A percentile compares a stretch with the other conserved stretches of the same genome.
Conservation (phyloP, 2,888 invertebrate species). For the Epirrhoe tristata region DNA sequence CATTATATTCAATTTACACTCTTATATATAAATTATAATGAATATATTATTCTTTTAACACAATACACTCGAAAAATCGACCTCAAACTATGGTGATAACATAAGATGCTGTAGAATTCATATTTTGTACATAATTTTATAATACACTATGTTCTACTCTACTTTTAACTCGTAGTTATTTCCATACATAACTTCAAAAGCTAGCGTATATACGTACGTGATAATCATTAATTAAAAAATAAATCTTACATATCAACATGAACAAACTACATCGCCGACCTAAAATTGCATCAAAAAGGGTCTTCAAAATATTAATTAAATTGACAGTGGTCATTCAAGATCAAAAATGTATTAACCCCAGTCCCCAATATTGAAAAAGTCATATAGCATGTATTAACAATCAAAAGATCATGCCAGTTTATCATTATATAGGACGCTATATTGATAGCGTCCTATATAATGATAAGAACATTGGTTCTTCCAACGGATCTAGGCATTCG, state of each 20-base stretch:
- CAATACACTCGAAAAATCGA: not conserved
- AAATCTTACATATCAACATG: not conserved
- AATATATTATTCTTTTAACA: slow-evolving; percentile 1
- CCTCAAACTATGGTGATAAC: not conserved
- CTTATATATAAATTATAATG: slow-evolving; percentile 4
- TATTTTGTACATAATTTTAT: not conserved
- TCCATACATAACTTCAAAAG: slow-evolving; percentile 4
- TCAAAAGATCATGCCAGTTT: no score
- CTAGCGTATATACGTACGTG: slow-evolving; percentile 12
- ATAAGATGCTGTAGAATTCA: not conserved
- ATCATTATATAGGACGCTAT: no score
- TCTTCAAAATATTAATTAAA: no score
- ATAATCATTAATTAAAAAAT: slow-evolving; percentile 4
- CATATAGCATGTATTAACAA: no score
- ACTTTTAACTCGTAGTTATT: not conserved
- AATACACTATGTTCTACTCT: not conserved
- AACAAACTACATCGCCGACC: no score
- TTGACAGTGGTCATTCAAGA: no score
- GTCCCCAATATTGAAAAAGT: no score
- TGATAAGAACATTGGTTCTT: no score
- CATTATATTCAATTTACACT: slow-evolving; percentile 29
- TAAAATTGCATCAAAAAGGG: no score
- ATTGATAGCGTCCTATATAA: no score
- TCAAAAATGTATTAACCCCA: no score
- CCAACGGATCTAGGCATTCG: no score